Conservation (phyloP, 2,113 vertebrate species). For the Xenopus laevis region DNA sequence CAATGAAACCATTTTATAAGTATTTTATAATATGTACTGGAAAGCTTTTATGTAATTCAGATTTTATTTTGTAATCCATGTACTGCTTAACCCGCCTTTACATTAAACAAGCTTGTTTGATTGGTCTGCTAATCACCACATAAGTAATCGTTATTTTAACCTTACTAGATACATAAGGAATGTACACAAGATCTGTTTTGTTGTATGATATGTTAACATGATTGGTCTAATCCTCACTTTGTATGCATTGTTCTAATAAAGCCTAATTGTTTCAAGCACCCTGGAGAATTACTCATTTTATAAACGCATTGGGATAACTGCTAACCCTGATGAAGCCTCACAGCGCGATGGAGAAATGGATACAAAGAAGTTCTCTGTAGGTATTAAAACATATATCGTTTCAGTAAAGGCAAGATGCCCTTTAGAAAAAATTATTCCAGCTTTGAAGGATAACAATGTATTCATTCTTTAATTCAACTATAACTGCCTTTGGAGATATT, state of each 20-base stretch:
- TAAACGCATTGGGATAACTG: no score
- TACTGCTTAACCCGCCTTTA: neutral
- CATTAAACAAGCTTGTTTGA: neutral
- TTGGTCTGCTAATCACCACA: slow-evolving; percentile 1
- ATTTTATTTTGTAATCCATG: neutral
- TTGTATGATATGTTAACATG: slow-evolving; percentile 41
- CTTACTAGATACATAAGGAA: neutral
- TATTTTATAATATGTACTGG: neutral
- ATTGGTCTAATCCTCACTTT: slow-evolving; percentile 52
- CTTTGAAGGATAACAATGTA: no score
- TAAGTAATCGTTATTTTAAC: neutral
- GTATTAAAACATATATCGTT: no score
- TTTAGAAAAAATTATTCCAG: no score
- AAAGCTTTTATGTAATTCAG: neutral
- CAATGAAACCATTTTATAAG: neutral
- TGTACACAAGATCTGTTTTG: slow-evolving; percentile 18
- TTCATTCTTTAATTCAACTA: no score
- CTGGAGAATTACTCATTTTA: neutral
- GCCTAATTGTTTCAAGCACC: slow-evolving; percentile 50
- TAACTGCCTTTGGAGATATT: no score
- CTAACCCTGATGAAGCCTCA: no score
- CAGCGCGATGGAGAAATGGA: no score
- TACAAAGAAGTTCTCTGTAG: no score
- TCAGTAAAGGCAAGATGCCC: no score
- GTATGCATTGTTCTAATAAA: slow-evolving; percentile 44